Conservation (phyloP, 2,888 invertebrate species). For the Epinotia bilunana region DNA sequence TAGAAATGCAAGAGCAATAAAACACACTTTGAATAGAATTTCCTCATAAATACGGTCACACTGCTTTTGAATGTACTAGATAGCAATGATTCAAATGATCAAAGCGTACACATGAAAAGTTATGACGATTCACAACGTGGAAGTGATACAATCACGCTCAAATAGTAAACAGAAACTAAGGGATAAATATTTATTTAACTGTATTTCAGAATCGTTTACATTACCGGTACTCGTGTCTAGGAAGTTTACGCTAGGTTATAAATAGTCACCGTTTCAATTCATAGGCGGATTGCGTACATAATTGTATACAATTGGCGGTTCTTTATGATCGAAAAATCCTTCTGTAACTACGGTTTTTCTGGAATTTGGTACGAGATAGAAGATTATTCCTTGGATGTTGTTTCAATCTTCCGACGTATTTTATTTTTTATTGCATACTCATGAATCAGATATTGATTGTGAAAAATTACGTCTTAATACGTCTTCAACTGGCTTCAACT, state of each 20-base stretch:
- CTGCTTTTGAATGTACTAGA: neutral
- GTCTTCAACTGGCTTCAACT: no score
- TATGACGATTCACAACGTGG: slow-evolving; percentile 14
- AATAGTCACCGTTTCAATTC: slow-evolving; percentile 30
- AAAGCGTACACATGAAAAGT: neutral
- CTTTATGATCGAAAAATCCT: slow-evolving; percentile 13
- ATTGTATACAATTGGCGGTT: neutral
- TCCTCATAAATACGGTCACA: no score
- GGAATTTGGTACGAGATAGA: neutral
- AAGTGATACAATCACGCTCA: slow-evolving; percentile 7
- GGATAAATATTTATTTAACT: slow-evolving; percentile 33
- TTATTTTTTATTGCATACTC: no score
- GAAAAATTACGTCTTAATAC: no score
- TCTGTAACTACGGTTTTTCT: neutral
- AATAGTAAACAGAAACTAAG: slow-evolving; percentile 21
- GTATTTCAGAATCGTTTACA: slow-evolving; percentile 31
- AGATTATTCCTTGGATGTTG: no score
- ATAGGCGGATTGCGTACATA: neutral
- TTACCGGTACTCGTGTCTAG: slow-evolving; percentile 11
- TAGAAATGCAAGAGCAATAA: neutral
- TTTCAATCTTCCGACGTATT: no score
- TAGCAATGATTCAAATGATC: slow-evolving; percentile 1
- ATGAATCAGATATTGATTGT: no score
- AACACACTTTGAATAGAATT: no score
- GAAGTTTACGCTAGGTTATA: slow-evolving; percentile 33